Evolutionary conservation across 2,888 invertebrate species (phyloP).

Genomic region (Auanema sp.): DNA sequence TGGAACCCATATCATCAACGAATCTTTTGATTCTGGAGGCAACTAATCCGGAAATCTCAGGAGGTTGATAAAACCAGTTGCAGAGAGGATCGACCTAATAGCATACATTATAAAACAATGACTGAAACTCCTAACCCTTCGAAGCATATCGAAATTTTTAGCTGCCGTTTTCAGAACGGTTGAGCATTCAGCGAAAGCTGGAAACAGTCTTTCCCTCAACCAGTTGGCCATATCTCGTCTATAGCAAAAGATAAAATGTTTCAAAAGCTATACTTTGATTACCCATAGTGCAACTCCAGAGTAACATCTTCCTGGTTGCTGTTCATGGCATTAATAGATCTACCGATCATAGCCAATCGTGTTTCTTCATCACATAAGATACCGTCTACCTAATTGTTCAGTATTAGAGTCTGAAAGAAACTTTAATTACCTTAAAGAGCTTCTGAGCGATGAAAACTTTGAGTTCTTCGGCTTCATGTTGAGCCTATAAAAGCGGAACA

Average conservation of each 20-base stretch:
- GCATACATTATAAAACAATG: not conserved
- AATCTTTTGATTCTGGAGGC: conserved; percentile 37
- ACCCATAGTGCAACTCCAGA: conserved; percentile 2
- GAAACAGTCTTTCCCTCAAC: conserved; percentile 46
- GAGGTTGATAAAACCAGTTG: conserved; percentile 39
- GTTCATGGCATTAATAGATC: not conserved
- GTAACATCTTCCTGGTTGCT: conserved; percentile 17
- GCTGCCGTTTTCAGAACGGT: conserved; percentile 41
- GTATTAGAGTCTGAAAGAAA: conserved; percentile 4
- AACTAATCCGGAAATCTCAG: conserved; percentile 37
- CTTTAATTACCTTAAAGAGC: conserved; percentile 36
- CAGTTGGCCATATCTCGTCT: conserved; percentile 42
- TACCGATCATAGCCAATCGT: conserved; percentile 41
- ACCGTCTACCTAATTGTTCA: conserved; percentile 34
- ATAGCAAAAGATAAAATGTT: not conserved
- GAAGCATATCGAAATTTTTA: conserved; percentile 36
- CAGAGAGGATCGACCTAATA: conserved; percentile 43
- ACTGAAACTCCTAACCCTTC: too few species aligned
- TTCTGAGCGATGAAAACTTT: conserved; percentile 51
- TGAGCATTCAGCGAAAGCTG: conserved; percentile 42
- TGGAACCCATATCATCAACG: conserved; percentile 35
- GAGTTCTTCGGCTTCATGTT: conserved; percentile 45
- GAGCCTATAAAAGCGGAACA: conserved; percentile 25
- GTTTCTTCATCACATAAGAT: conserved; percentile 51
- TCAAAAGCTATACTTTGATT: not conserved